Base-by-base conservation (phyloP, 2,888 invertebrate species). In the Drosophila lutescens region DNA sequence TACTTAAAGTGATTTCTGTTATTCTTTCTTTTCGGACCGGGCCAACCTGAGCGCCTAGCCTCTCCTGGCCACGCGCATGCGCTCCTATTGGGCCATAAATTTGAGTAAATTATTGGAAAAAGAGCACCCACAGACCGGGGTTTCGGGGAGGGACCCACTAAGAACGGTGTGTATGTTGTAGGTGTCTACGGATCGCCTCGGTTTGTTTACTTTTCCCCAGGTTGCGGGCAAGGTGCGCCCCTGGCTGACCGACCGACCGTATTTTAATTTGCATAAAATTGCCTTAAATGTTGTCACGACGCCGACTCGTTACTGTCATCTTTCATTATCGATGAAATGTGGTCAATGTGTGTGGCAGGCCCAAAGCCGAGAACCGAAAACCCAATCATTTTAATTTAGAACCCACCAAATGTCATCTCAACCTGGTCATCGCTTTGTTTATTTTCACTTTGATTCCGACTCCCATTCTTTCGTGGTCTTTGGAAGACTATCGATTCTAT, bases 291-390 rank as follows among this genome's bases (percentile, higher is more conserved):
- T 87, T 89, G 85, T 85, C 82, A 84, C 80, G 71, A 69, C 63
- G 74, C 58, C 72, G 74, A 81, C 80, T 87, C 86, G 90, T 91
- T 88, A 91, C 90, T 90, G 89, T 90, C 90, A 89, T 88, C 86
- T 90, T 88, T 89, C 84, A 90, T 90, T 90, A 90, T 89, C 89
- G 89, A 86, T 87, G 80, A 86, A 78, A 76, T 86, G 86, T 89
- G 74, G 76, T 77, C 82, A 74, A 80, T 86, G 85, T 71, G 85
- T 85, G 89, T 88, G 89, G 88, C 56, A 86, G 63, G 62, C 49
- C 41, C 41, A 41, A 49, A 49, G 12, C 26, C 32, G 54, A 54
- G 26, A 34, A 38, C 17, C 67, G 38, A 13, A 26, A 9, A 1
- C 20, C 47, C 41, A 38, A 66, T 66, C 72, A 74, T 71, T 84